phyloP scores from a whole-genome alignment of 2,888 invertebrate genomes.

The Acanthosoma haemorrhoidale region DNA sequence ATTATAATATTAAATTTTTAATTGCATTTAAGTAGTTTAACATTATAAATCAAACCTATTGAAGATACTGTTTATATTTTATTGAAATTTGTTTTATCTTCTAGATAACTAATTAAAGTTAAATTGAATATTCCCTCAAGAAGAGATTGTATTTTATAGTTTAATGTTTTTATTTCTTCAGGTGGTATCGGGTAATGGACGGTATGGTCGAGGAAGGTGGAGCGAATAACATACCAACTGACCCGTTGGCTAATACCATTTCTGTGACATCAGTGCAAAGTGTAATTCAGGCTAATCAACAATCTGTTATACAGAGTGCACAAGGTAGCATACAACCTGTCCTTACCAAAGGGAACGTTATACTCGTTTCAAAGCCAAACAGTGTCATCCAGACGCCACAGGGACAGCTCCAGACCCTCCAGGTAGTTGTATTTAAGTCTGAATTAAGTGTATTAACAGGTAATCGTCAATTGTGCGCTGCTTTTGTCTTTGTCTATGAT shows the following conservation, averaged over 20 bases:
- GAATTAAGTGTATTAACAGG: too few relatives aligned
- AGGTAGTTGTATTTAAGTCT: conserved; percentile 54
- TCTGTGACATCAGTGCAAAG: conserved; percentile 71
- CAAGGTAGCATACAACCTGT: conserved; percentile 70
- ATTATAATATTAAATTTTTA: not conserved
- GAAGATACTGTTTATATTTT: not conserved
- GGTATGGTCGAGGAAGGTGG: conserved; percentile 91
- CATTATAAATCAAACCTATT: not conserved
- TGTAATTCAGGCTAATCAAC: conserved; percentile 92
- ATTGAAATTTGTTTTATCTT: not conserved
- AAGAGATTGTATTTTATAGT: not conserved
- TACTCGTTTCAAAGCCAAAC: conserved; percentile 82
- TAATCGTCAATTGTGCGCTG: too few relatives aligned
- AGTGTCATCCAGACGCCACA: conserved; percentile 90
- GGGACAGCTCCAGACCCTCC: conserved; percentile 78
- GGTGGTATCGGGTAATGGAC: conserved; percentile 62
- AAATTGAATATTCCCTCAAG: not conserved
- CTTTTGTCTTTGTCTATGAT: conserved; percentile 1
- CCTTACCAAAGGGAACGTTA: conserved; percentile 81
- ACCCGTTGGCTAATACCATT: conserved; percentile 52
- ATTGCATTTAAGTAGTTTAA: not conserved
- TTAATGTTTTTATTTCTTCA: not conserved
- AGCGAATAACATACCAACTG: conserved; percentile 44
- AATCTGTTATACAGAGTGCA: conserved; percentile 91
- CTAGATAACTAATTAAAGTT: not conserved